Base-by-base conservation (phyloP, 2,888 invertebrate genomes). In the Ischnura elegans region DNA sequence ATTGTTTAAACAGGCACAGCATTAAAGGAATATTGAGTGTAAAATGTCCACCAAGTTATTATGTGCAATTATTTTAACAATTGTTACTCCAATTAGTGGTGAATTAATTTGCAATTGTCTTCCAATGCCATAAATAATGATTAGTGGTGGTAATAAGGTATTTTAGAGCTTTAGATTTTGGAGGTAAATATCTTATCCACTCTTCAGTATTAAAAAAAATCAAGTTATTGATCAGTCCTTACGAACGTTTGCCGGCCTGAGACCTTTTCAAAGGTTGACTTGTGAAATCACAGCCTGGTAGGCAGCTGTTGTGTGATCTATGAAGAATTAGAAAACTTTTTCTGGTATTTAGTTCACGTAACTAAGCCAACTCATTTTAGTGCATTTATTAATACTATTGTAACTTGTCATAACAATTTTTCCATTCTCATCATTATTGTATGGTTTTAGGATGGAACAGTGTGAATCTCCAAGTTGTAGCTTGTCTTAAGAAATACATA, bases 401-500 rank as follows among this genome's bases (percentile, higher is more conserved):
- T 90, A 90, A 90, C 61, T 61, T 90, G 43, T 55, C 90, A 90
- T 90, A 90, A 90, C 43, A 61, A 61, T 90, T 90, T 25, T 86
- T 90, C 61, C 61, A 61, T 90, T 76, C 76, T 76, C 76, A 45
- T 90, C 51, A 61, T n/a, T n/a, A n/a, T 25, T 90, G 90, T 90
- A 90, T 55, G 55, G 90, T 90, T 61, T 36, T 25, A 61, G 43
- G 61, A 90, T 90, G 90, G 90, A 90, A 90, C 43, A 55, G 47
- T 90, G 21, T 61, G 61, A 90, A 61, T 87, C 87, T 76, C 76
- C 76, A 76, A 61, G 61, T 61, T 90, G 42, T 61, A 90, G 25
- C 90, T 90, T 90, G 90, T 90, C 90, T n/a, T 16, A 90, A 90
- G 86, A 43, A 90, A 90, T 90, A n/a, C n/a, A n/a, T n/a, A 61